Conservation (phyloP, 35 echinoderm and acorn worm genomes). For the Apostichopus parvimensis region DNA sequence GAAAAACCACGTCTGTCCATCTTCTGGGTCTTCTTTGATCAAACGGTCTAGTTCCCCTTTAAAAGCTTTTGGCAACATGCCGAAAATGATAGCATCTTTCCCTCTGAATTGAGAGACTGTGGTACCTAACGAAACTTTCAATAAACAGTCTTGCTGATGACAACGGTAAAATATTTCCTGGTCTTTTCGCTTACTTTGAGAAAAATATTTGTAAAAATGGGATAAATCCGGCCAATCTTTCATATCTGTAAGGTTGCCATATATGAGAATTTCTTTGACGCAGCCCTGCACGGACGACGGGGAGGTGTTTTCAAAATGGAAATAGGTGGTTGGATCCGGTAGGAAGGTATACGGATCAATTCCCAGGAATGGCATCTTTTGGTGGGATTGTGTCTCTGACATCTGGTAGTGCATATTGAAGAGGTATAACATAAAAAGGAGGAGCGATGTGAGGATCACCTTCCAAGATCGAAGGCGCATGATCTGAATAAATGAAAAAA, state of each 20-base stretch:
- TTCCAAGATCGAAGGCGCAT: background rate
- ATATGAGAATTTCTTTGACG: slow-evolving; percentile 61
- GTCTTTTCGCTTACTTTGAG: slow-evolving; percentile 20
- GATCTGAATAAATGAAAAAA: background rate
- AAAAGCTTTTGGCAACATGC: slow-evolving; percentile 73
- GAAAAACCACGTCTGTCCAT: slow-evolving; percentile 79
- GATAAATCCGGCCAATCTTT: slow-evolving; percentile 64
- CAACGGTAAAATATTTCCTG: slow-evolving; percentile 38
- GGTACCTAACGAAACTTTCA: slow-evolving; percentile 58
- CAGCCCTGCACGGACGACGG: slow-evolving; percentile 41
- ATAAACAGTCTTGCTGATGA: slow-evolving; percentile 20
- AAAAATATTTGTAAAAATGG: slow-evolving; percentile 37
- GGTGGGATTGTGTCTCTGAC: background rate
- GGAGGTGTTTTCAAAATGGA: slow-evolving; percentile 21
- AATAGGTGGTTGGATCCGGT: slow-evolving; percentile 28
- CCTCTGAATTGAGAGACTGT: slow-evolving; percentile 46
- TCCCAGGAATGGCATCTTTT: background rate
- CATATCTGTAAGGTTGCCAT: slow-evolving; percentile 78
- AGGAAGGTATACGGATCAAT: slow-evolving; percentile 6
- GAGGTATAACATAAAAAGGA: slow-evolving; percentile 15
- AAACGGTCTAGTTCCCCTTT: slow-evolving; percentile 40
- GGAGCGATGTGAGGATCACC: background rate
- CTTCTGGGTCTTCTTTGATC: slow-evolving; percentile 26
- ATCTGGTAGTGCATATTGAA: background rate
- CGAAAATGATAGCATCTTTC: slow-evolving; percentile 76